Evolutionary conservation across 2,113 vertebrate species (phyloP).

Genomic region (Entelurus aequoreus): DNA sequence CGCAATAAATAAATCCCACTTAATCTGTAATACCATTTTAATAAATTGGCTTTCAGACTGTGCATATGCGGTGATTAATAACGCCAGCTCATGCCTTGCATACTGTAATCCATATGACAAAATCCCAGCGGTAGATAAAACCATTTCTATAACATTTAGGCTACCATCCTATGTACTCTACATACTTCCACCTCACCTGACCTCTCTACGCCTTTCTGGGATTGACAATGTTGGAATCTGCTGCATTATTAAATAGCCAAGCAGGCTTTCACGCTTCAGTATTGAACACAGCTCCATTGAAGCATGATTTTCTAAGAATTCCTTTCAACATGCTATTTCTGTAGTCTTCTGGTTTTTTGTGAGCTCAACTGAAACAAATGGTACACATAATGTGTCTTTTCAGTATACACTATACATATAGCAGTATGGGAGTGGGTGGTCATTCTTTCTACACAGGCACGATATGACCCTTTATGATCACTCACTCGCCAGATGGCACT

Average conservation of each 20-base stretch:
- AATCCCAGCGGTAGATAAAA: slow-evolving; percentile 22
- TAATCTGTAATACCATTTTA: slow-evolving; percentile 44
- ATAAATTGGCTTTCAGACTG: slow-evolving; percentile 38
- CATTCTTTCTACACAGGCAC: slow-evolving; percentile 21
- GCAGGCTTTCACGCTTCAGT: slow-evolving; percentile 40
- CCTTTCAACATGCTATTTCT: slow-evolving; percentile 1
- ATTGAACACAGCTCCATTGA: slow-evolving; percentile 22
- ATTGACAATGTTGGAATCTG: slow-evolving; percentile 27
- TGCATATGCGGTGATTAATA: slow-evolving; percentile 41
- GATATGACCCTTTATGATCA: slow-evolving; percentile 35
- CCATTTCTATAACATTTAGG: slow-evolving; percentile 1
- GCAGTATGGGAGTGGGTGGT: slow-evolving; percentile 14
- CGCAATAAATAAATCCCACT: neutral
- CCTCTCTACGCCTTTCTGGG: slow-evolving; percentile 1
- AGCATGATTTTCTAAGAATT: slow-evolving; percentile 21
- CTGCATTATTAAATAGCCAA: slow-evolving; percentile 61
- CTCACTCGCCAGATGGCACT: slow-evolving; percentile 61
- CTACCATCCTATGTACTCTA: neutral
- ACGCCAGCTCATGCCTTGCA: slow-evolving; percentile 28
- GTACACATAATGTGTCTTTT: neutral
- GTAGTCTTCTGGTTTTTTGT: slow-evolving; percentile 9
- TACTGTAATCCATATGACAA: slow-evolving; percentile 31
- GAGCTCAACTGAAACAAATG: slow-evolving; percentile 12
- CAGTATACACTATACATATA: neutral
- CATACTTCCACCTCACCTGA: neutral